Base-by-base conservation (phyloP, 2,113 vertebrate genomes). In the Helogale parvula region DNA sequence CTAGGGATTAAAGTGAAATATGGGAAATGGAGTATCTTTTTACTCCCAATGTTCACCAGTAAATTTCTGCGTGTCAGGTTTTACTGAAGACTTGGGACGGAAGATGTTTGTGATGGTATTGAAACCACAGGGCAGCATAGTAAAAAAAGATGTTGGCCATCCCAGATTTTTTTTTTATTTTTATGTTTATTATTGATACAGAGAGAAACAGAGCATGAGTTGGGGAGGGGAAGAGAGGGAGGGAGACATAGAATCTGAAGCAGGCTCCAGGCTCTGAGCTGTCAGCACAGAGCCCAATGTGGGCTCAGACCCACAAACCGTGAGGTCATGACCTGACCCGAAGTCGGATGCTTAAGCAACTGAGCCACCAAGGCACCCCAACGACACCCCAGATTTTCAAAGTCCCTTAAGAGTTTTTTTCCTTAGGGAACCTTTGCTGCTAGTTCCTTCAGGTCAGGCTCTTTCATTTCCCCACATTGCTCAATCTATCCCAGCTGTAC, bases 1-100 rank as follows among this genome's bases (percentile, higher is more conserved):
- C n/a, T 79, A 95, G 33, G 77, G 50, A 38, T 79, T 45, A 38
- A 87, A 63, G 25, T 79, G 50, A 29, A 90, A 38, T 79, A 60
- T n/a, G 23, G 76, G n/a, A 84, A 92, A 66, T 65, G 2, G 47
- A 33, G 19, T 17, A 41, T 35, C 17, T 3, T 17, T 74, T 81
- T 5, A 27, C 3, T 45, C 11, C 3, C 6, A 45, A 14, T 4
- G 4, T 57, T 80, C 25, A 33, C 45, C 12, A 25, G 0, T 35
- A 21, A 33, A 31, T 15, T 41, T 27, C 68, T 19, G 27, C 23
- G 3, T n/a, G 10, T 11, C 13, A 52, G 25, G 10, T 45, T n/a
- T 84, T 79, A 47, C 8, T 45, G 47, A 86, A 35, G 52, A 41
- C 16, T 45, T 83, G 8, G 38, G 68, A 47, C n/a, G 17, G 8